Base-by-base conservation (phyloP, 2,113 vertebrate genomes). In the Bolborhynchus lineola region DNA sequence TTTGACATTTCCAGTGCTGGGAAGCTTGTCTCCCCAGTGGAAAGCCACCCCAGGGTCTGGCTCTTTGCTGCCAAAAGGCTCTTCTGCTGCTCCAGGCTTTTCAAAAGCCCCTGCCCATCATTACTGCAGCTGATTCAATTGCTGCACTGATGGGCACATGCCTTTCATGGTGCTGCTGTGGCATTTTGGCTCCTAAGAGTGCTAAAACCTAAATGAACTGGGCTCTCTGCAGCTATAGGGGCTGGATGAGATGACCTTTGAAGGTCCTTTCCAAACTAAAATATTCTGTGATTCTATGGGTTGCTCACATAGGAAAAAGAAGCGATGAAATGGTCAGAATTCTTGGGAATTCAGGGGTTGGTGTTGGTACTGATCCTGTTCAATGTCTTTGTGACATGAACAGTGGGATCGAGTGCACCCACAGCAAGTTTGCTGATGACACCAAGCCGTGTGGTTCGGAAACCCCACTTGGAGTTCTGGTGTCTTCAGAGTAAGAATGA, bases 1-100 rank as follows among this genome's bases (percentile, higher is more conserved):
- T 93, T 91, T 96, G 94, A 96, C 94, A 92, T 95, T 94, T 96
- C 29, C 82, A 92, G 60, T 92, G 94, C 86, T 97, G 96, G 93
- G 93, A 97, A 95, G 68, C 6, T 86, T 47, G 13, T 39, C 20
- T 82, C 52, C 78, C 41, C 7, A 0, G 52, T 13, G 46, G 68
- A 70, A 41, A 91, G 42, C 74, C 60, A 49, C 46, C 78, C 65
- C 8, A 1, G 68, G 76, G 4, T 15, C 75, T 11, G 10, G 46
- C 64, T 70, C 88, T 76, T 19, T 1, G 9, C 86, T 95, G 87
- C 67, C 7, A 5, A 95, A 88, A 88, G 62, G 59, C 70, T 92
- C 74, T 69, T 82, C 81, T 10, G 75, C 86, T 90, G 92, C 7
- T 67, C 44, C 0, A 1, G n/a, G 50, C 18, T 65, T 63, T 29